Base-by-base conservation (phyloP, 2,113 vertebrate genomes). In the Lynx canadensis region DNA sequence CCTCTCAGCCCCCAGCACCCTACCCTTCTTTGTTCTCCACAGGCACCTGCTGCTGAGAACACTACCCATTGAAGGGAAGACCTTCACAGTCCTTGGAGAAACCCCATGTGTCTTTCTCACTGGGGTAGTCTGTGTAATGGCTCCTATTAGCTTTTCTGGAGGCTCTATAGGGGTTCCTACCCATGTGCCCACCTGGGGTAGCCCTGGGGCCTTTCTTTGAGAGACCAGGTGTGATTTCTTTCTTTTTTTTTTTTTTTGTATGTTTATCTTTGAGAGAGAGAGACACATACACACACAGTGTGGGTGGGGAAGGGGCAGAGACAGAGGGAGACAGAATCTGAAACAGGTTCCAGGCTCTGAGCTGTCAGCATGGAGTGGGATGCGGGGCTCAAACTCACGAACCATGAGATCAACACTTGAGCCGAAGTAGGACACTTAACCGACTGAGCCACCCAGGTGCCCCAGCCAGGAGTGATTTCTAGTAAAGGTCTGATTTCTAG, bases 111-210 rank as follows among this genome's bases (percentile, higher is more conserved):
- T 52, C n/a, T 36, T 80, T 15, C 36, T 92, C 23, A 8, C 13
- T 4, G 55, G n/a, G 66, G 1, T 16, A 1, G 10, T 31, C 1
- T 38, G 19, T 2, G 4, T 38, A 65, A 10, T 45, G 31, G 50
- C 3, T 50, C 14, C 41, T 33, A 3, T n/a, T 65, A 68, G 79
- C 27, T 31, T 57, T 63, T 25, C 0, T 12, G 60, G 52, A 79
- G 33, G 63, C 60, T 63, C 76, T 33, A 7, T 27, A 52, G 36
- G 7, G 0, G 1, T 18, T 18, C 7, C 38, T 38, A 76, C 7
- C 31, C 3, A 2, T 45, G 33, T 48, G 41, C 8, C 12, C 18
- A 45, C 18, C 63, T 50, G n/a, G 14, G 8, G 21, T 15, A 71
- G 69, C 69, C 13, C 31, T 13, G 3, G 63, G 57, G 14, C 33